Percentiles rank a stretch among this genome's conserved stretches.
These are phyloP conservation scores for Brenthis ino DNA, from an alignment of 2,888 invertebrate genomes.

Conservation along the genomic window DNA sequence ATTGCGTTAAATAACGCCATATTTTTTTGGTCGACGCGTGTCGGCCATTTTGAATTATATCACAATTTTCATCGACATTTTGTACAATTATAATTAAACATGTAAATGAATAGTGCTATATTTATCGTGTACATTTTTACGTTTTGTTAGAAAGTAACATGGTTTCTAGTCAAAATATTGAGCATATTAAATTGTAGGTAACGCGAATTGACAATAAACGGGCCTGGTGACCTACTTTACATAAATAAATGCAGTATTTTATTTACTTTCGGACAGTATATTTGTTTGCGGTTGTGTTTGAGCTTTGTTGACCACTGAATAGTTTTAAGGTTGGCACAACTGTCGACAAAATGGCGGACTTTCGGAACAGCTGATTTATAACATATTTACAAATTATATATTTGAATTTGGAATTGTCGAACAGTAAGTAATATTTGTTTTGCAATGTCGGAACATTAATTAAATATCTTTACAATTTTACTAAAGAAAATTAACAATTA, in stretches of 20 bases:
- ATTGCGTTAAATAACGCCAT: slow-evolving; percentile 9
- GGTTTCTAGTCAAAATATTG: slow-evolving; percentile 83
- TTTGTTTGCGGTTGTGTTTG: slow-evolving; percentile 40
- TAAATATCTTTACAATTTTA: neutral
- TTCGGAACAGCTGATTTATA: slow-evolving; percentile 2
- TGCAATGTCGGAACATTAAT: neutral
- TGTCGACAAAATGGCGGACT: slow-evolving; percentile 16
- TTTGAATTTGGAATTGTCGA: neutral
- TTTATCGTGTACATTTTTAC: slow-evolving; percentile 76
- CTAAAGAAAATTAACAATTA: neutral
- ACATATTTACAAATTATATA: neutral
- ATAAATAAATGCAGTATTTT: slow-evolving; percentile 66
- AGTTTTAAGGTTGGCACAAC: slow-evolving; percentile 34
- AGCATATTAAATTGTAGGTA: slow-evolving; percentile 80
- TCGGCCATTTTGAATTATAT: slow-evolving; percentile 43
- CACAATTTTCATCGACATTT: slow-evolving; percentile 72
- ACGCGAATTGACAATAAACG: slow-evolving; percentile 80
- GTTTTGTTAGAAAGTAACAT: slow-evolving; percentile 80
- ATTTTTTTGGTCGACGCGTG: neutral
- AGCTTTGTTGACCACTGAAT: slow-evolving; percentile 39
- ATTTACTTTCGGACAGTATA: slow-evolving; percentile 52
- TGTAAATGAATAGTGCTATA: slow-evolving; percentile 76
- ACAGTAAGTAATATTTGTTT: neutral
- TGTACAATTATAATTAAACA: slow-evolving; percentile 71
- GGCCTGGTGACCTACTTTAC: slow-evolving; percentile 61